A percentile compares a stretch with the other conserved stretches of the same genome.
Conservation (phyloP, 2,797 vertebrate species). For the Podarcis lilfordi region DNA sequence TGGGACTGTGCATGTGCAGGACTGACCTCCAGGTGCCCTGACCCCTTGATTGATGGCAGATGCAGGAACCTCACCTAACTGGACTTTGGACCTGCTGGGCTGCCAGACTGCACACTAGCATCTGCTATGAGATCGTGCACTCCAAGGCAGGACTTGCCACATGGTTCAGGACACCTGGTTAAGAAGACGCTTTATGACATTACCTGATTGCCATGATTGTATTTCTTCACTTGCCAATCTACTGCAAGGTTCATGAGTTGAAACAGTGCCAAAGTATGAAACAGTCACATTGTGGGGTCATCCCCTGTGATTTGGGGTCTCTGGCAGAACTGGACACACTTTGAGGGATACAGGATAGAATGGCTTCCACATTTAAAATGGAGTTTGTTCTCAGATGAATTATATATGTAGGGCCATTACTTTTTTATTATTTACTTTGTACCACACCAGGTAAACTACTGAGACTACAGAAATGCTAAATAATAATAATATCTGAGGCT, state of each 20-base stretch:
- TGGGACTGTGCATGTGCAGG: too few species aligned
- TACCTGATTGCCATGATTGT: neutral
- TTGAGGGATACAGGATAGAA: neutral
- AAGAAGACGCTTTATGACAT: neutral
- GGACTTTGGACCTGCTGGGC: too few species aligned
- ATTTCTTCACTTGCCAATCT: neutral
- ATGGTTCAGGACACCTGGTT: too few species aligned
- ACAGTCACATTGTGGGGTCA: neutral
- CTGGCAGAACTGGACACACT: neutral
- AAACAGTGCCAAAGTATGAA: neutral
- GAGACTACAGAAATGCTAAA: neutral
- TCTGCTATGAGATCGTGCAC: too few species aligned
- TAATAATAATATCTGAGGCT: neutral
- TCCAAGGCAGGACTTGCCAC: too few species aligned
- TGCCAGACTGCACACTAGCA: too few species aligned
- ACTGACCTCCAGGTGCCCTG: too few species aligned
- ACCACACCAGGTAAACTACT: neutral
- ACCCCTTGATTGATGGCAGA: too few species aligned
- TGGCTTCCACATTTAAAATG: neutral
- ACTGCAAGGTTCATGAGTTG: neutral
- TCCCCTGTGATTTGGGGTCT: neutral
- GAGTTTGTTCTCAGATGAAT: neutral
- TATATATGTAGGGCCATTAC: neutral
- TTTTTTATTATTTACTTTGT: neutral
- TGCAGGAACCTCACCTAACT: too few species aligned